Conservation (phyloP, 2,888 invertebrate genomes). For the Mechanitis messenoides region DNA sequence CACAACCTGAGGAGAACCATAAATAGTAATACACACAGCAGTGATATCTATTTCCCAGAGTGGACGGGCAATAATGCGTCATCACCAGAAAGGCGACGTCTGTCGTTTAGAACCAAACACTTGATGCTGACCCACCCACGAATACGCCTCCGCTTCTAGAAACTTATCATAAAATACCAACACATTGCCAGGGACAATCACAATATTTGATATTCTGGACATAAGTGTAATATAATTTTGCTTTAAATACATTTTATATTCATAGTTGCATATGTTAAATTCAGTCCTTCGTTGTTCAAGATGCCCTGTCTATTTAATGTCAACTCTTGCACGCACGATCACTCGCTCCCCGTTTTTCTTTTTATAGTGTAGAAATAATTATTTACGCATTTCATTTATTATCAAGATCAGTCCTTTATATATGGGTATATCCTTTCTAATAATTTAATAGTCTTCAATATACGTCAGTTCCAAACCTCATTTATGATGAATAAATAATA, state of each 20-base stretch:
- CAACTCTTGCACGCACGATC: slow-evolving; percentile 3
- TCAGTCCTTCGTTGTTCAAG: neutral
- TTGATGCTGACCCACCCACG: slow-evolving; percentile 50
- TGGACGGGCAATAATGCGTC: slow-evolving; percentile 47
- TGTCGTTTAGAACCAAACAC: slow-evolving; percentile 46
- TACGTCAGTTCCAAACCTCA: neutral
- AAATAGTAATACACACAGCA: slow-evolving; percentile 52
- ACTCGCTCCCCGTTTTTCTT: slow-evolving; percentile 3
- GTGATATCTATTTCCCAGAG: slow-evolving; percentile 30
- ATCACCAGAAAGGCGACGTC: slow-evolving; percentile 48
- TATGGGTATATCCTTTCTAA: neutral
- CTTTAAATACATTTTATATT: neutral
- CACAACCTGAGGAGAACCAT: slow-evolving; percentile 43
- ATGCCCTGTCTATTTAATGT: slow-evolving; percentile 1
- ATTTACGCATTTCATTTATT: slow-evolving; percentile 13
- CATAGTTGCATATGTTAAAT: neutral
- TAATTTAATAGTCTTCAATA: neutral
- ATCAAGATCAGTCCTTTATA: slow-evolving; percentile 1
- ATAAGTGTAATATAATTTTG: no score
- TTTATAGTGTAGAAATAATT: slow-evolving; percentile 15
- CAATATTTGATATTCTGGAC: no score
- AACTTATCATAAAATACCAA: slow-evolving; percentile 18
- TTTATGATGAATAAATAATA: no score
- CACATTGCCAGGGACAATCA: neutral
- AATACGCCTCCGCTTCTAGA: slow-evolving; percentile 41